Base-by-base conservation (phyloP, 2,888 invertebrate genomes). In the Melinaea menophilus region DNA sequence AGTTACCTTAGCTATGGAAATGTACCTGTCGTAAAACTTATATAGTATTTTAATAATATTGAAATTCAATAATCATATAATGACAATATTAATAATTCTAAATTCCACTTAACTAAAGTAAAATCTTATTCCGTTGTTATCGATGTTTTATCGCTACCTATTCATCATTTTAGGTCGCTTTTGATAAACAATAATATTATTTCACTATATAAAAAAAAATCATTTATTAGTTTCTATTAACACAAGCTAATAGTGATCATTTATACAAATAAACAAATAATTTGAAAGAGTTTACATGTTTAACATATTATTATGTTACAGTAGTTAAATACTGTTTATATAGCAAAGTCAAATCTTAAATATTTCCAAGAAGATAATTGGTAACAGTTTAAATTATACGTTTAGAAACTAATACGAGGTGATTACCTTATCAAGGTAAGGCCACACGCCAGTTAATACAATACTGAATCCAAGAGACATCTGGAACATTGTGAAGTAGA, bases 401-500 rank as follows among this genome's bases (percentile, higher is more conserved):
- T 34, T 55, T 5, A n/a, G 55, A 37, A 13, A 13, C 37, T 37
- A 3, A 55, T 33, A 33, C 41, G 41, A 41, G 2, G 9, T 41
- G 41, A 41, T 41, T 61, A 96, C 97, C 93, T 95, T 95, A 79
- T 95, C 94, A 64, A 97, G 92, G 81, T 95, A 97, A 2, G 97
- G 97, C 96, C 96, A 97, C 56, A 97, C 95, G 62, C 96, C 96
- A 0, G 97, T 96, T 55, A 97, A 91, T 71, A 96, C 94, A 72
- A 97, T 95, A 81, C 96, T 96, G 85, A 97, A 97, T 35, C 96
- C 97, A 58, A 97, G 89, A 0, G 96, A 95, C 94, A 97, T 96
- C 71, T 96, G 92, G 87, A 97, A 97, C 94, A 96, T 96, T 62
- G 96, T 96, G 84, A 96, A 96, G 86, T 97, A 96, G 77, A 97